These are phyloP conservation scores for Chiroxiphia lanceolata DNA, from an alignment of 2,797 vertebrate species.

Conservation along the genomic window DNA sequence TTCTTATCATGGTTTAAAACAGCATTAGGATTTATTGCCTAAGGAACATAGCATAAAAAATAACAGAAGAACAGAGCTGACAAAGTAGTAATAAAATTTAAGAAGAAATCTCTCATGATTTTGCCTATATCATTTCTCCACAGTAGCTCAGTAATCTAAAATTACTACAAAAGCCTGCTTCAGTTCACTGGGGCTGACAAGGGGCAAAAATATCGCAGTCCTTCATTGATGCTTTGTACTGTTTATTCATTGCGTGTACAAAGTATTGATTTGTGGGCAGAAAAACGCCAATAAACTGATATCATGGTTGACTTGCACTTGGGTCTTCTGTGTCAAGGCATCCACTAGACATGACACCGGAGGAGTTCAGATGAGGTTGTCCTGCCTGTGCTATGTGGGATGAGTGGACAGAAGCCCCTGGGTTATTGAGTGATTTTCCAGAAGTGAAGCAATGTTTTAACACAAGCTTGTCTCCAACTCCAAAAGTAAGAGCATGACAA, in stretches of 20 bases:
- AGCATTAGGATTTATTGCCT: conserved; percentile 78
- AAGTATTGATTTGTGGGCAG: neutral
- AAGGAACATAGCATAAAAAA: conserved; percentile 29
- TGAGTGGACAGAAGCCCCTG: neutral
- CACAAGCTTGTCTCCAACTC: neutral
- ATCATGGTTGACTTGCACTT: neutral
- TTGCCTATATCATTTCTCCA: neutral
- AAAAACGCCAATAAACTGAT: accelerated
- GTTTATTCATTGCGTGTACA: neutral
- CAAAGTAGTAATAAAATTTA: neutral
- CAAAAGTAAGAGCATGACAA: neutral
- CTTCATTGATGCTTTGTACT: neutral
- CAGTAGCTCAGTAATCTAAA: neutral
- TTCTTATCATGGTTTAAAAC: conserved; percentile 77
- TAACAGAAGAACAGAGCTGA: neutral
- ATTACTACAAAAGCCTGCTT: neutral
- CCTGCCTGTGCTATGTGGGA: neutral
- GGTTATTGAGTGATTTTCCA: neutral
- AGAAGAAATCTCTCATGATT: neutral
- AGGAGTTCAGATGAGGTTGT: neutral
- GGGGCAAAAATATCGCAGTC: neutral
- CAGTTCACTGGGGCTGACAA: neutral
- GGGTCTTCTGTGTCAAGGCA: neutral
- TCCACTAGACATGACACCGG: accelerated
- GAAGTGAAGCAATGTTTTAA: neutral